Evolutionary conservation across 2,113 vertebrate genomes (phyloP), one percentile per base, ranked within the genome.

Genomic region (Trematomus loennbergii): DNA sequence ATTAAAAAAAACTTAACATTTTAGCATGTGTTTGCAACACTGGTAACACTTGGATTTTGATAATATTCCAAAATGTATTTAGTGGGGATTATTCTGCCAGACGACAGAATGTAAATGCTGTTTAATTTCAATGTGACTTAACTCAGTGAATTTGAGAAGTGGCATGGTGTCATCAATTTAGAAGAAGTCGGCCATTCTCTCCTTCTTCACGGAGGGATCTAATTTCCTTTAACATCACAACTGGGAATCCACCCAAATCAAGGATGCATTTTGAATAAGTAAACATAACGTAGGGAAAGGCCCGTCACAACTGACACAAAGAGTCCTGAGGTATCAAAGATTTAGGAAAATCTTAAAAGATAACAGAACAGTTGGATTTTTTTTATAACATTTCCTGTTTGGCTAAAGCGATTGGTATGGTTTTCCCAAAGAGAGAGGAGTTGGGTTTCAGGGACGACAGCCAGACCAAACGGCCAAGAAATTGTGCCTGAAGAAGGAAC

Each of bases 371-470:
- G 25, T 12, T 55, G 12, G 57, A 64, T 48, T 36, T 25, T 25
- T 25, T 33, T n/a, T 36, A 11, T 0, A 3, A 78, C 48, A 72
- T 72, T 25, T 75, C 64, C 65, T 82, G 59, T 54, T 71, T 71
- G 55, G 80, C 54, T 80, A 10, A 55, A 70, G 64, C 1, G 4
- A 71, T 0, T 5, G 68, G 10, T 71, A 10, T 49, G 36, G 46
- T 57, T 54, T 52, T 43, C 25, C 68, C 50, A 73, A 48, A 72
- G 58, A 54, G 13, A 64, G 33, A 62, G 46, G 59, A 53, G 40
- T 68, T 72, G 48, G 12, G 78, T 83, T 88, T 78, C n/a, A 83
- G 75, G 59, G 36, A 72, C 5, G 46, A 15, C 53, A 61, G 71
- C 71, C 76, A 79, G 55, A 36, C 9, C 54, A 68, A 82, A 83